Conservation (phyloP, 2,797 vertebrate genomes). For the Chelon labrosus region DNA sequence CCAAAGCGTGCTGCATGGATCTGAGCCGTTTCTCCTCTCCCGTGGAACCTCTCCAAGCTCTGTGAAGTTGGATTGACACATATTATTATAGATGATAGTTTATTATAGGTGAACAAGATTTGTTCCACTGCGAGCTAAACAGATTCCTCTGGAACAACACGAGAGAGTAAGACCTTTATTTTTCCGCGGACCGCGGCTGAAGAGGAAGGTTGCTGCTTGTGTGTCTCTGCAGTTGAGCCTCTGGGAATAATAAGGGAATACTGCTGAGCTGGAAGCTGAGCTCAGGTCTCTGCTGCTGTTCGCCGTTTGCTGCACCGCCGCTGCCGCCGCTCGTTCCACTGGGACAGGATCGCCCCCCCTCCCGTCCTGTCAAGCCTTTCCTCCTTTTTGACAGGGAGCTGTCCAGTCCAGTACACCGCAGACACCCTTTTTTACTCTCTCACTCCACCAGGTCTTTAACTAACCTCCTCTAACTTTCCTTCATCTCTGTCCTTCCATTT, state of each 20-base stretch:
- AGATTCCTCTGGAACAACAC: slow-evolving; percentile 53
- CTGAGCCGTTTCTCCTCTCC: slow-evolving; percentile 42
- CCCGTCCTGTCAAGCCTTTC: slow-evolving; percentile 63
- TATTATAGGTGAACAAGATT: slow-evolving; percentile 55
- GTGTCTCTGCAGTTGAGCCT: slow-evolving; percentile 71
- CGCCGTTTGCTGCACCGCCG: slow-evolving; percentile 44
- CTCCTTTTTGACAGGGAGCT: slow-evolving; percentile 58
- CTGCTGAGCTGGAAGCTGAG: slow-evolving; percentile 79
- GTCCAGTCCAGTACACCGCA: slow-evolving; percentile 48
- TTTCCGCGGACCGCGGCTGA: slow-evolving; percentile 47
- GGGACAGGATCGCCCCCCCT: slow-evolving; percentile 69
- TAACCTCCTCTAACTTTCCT: slow-evolving; percentile 86
- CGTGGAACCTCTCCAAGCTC: slow-evolving; percentile 36
- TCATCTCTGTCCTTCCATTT: slow-evolving; percentile 84
- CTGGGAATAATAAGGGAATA: slow-evolving; percentile 76
- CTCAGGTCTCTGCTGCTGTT: slow-evolving; percentile 68
- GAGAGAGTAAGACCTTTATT: slow-evolving; percentile 53
- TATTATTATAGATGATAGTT: slow-evolving; percentile 51
- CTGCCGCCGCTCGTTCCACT: slow-evolving; percentile 34
- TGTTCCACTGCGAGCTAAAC: slow-evolving; percentile 51
- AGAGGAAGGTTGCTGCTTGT: slow-evolving; percentile 70
- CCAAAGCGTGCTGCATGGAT: slow-evolving; percentile 49
- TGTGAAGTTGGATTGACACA: slow-evolving; percentile 55
- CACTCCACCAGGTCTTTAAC: slow-evolving; percentile 86
- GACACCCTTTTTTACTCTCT: slow-evolving; percentile 66